A percentile compares a stretch with the other conserved stretches of the same genome.
Conservation (phyloP, 1,140 invertebrate genomes). For the Tetraneura akinire region DNA sequence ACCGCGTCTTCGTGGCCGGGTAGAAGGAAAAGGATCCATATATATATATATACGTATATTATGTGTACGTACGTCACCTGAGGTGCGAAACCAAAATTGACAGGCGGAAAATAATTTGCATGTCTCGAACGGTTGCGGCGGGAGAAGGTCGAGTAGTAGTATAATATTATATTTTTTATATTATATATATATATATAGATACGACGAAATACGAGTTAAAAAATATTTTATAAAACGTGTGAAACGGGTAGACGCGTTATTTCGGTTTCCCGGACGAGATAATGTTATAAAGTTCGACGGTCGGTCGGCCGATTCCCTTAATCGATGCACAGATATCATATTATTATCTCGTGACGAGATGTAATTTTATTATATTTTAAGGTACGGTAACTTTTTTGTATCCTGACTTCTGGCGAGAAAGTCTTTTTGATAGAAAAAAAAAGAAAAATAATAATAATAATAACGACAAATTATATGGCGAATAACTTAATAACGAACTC, state of each 20-base stretch:
- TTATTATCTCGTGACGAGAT: background rate
- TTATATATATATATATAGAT: too few species aligned
- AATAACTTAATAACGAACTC: too few species aligned
- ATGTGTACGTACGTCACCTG: background rate
- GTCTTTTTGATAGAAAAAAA: too few species aligned
- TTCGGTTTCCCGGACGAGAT: background rate
- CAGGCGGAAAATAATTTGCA: conserved; percentile 50
- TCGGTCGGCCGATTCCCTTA: background rate
- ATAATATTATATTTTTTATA: conserved; percentile 1
- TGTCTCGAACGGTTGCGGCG: background rate
- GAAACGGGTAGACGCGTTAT: too few species aligned
- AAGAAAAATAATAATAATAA: too few species aligned
- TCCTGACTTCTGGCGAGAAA: too few species aligned
- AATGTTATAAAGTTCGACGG: background rate
- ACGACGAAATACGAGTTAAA: too few species aligned
- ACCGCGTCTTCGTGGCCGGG: too few species aligned
- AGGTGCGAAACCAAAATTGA: conserved; percentile 39
- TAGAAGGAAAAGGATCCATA: background rate
- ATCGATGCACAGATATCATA: conserved; percentile 16
- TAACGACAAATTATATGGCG: too few species aligned
- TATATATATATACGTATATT: background rate
- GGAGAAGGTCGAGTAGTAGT: background rate
- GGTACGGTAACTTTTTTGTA: too few species aligned
- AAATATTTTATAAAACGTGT: too few species aligned
- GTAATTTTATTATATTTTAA: too few species aligned